A percentile compares a stretch with the other conserved stretches of the same genome.
Evolutionary conservation across 2,113 vertebrate species (phyloP).

Genomic region (Leuciscus idus): DNA sequence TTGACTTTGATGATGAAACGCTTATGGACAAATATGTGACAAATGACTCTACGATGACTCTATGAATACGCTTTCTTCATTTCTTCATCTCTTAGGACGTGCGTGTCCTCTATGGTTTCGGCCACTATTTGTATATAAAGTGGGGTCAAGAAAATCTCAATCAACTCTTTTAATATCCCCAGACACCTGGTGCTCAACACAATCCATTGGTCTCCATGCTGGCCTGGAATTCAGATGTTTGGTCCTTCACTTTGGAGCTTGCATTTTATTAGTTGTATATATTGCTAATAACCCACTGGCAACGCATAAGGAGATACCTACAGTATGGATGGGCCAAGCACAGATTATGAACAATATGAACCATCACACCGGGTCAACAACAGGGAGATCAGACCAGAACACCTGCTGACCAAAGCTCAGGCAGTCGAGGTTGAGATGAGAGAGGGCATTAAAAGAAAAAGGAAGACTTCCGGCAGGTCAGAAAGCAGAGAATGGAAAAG

Average conservation of each 20-base stretch:
- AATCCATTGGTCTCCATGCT: background rate
- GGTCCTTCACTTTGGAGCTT: background rate
- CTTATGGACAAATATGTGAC: background rate
- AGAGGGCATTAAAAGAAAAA: background rate
- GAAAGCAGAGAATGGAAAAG: background rate
- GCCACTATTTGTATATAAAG: background rate
- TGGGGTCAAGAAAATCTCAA: background rate
- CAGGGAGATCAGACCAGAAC: background rate
- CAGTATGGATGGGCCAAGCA: no score
- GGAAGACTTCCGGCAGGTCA: background rate
- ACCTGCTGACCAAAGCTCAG: background rate
- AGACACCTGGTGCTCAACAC: background rate
- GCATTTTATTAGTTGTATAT: background rate
- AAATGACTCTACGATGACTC: background rate
- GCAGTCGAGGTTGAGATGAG: background rate
- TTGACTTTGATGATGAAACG: background rate
- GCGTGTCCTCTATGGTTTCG: background rate
- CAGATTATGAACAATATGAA: background rate
- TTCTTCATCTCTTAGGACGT: background rate
- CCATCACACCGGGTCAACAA: background rate
- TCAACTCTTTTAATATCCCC: background rate
- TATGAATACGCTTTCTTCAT: background rate
- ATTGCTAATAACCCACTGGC: background rate
- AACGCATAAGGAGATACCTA: background rate
- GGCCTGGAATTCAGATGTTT: background rate